Base-by-base conservation (phyloP, 2,113 vertebrate species). In the Myxocyprinus asiaticus region DNA sequence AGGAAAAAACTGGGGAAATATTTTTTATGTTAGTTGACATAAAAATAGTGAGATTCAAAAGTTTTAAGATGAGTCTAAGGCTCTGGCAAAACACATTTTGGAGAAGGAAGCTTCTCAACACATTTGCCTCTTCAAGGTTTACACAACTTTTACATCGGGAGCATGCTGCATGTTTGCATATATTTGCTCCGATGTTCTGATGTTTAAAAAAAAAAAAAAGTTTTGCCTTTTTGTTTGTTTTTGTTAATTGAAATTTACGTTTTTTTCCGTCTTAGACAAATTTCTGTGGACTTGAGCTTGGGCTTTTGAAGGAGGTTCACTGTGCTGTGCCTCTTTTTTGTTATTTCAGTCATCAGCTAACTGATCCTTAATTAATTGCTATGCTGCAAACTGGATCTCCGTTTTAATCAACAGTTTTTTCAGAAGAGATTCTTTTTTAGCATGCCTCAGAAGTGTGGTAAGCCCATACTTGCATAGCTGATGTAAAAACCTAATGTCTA, bases 401-500 rank as follows among this genome's bases (percentile, higher is more conserved):
- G 33, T 33, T 33, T 33, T 33, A n/a, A 33, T 48, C 0, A 22
- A 15, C 17, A 9, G 15, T 71, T 63, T 45, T 42, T 67, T 15
- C 55, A 62, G 43, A 53, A 43, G 42, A 76, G 74, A 77, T 77
- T 56, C 1, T 9, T 70, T 81, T 79, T 82, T 74, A 82, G 82
- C 85, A 84, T 80, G 80, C 80, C 68, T 73, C 42, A 45, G 58
- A 69, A 67, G 64, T 82, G 69, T 78, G 77, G 75, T 63, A 47
- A 69, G 43, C 64, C 58, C 74, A 76, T 76, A 83, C 33, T 64
- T 61, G n/a, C 56, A 78, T 53, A 78, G 59, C 65, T 47, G 56
- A 83, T 80, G 71, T 80, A 75, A 71, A 80, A 76, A 75, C 65
- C 71, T 64, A 51, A 73, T 76, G 70, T 81, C 69, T 75, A 68